Percentiles rank a stretch among this genome's conserved stretches.
These are phyloP conservation scores for Menidia menidia DNA, from an alignment of 2,797 vertebrate species.

Conservation along the genomic window DNA sequence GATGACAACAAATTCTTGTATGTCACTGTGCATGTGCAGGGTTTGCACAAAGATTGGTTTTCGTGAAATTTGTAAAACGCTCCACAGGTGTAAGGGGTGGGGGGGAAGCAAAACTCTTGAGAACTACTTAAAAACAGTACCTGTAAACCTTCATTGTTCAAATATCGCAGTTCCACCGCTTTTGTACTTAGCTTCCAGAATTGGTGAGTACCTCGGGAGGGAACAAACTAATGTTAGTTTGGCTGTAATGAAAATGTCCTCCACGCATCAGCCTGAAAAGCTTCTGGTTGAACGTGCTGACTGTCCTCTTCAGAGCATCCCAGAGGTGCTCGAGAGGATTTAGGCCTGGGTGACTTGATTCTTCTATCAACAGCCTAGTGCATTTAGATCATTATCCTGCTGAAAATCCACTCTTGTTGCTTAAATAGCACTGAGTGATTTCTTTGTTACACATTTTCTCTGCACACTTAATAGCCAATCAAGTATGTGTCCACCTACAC, in stretches of 20 bases:
- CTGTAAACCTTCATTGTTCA: background rate
- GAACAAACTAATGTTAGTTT: background rate
- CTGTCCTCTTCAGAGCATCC: too few species aligned
- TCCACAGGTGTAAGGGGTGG: too few species aligned
- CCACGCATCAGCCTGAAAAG: conserved; percentile 3
- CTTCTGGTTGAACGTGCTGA: too few species aligned
- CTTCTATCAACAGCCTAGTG: too few species aligned
- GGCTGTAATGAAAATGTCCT: background rate
- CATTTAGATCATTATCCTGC: too few species aligned
- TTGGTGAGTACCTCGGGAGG: background rate
- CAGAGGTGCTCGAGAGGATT: background rate
- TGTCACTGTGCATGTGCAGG: too few species aligned
- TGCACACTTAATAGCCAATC: background rate
- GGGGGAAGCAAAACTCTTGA: too few species aligned
- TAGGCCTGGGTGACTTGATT: conserved; percentile 2
- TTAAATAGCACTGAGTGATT: background rate
- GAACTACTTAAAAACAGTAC: too few species aligned
- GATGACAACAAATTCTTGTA: too few species aligned
- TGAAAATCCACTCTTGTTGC: too few species aligned
- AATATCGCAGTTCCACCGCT: background rate
- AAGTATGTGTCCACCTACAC: background rate
- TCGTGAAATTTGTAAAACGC: too few species aligned
- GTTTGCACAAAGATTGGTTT: too few species aligned
- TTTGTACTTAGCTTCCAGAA: background rate
- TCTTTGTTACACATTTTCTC: background rate